phyloP scores from a whole-genome alignment of 2,797 vertebrate genomes.

The Ibycter americanus region DNA sequence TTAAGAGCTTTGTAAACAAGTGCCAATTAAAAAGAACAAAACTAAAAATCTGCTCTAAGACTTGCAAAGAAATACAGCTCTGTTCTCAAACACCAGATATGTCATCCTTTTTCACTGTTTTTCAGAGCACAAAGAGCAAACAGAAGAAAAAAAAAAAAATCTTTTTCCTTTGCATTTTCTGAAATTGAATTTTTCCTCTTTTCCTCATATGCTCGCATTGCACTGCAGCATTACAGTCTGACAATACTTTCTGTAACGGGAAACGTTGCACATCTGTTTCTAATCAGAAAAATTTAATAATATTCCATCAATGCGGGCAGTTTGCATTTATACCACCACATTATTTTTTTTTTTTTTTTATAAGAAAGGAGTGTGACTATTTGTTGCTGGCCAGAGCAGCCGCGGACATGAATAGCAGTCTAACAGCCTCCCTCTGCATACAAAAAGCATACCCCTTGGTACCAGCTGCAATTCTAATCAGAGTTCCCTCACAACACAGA shows the following conservation, averaged over 20 bases:
- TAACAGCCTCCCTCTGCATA: neutral
- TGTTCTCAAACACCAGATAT: neutral
- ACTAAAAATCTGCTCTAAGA: neutral
- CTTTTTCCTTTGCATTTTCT: neutral
- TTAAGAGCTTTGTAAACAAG: neutral
- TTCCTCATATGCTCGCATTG: neutral
- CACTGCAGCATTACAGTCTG: neutral
- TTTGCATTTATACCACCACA: neutral
- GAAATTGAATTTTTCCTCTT: neutral
- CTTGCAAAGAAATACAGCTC: neutral
- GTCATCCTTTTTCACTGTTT: neutral
- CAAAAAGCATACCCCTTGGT: neutral
- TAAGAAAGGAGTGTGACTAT: neutral
- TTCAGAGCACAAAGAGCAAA: neutral
- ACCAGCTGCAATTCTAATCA: constrained; percentile 48
- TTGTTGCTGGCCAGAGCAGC: neutral
- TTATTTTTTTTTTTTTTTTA: neutral
- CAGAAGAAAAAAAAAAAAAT: neutral
- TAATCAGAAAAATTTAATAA: constrained; percentile 6
- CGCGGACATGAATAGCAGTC: neutral
- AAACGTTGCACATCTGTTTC: neutral
- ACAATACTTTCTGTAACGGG: neutral
- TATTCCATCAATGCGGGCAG: neutral
- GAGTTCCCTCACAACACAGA: neutral
- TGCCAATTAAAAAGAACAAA: neutral